Conservation (phyloP, 2,113 vertebrate species). For the Heterotis niloticus region DNA sequence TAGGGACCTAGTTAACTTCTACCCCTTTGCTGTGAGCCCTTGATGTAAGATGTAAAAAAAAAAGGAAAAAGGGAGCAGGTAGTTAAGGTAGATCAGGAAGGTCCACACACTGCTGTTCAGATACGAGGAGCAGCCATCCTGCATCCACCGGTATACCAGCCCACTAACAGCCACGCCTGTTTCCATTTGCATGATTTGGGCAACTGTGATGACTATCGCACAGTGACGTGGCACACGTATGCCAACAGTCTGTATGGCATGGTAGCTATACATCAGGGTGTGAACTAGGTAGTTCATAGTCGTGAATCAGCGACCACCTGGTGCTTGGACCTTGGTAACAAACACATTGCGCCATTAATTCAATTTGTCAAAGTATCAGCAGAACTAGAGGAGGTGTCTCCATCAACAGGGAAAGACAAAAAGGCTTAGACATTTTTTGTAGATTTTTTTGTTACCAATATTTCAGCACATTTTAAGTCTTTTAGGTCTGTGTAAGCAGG, state of each 20-base stretch:
- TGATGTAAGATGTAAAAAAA: conserved; percentile 73
- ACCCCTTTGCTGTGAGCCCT: conserved; percentile 37
- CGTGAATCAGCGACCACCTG: conserved; percentile 76
- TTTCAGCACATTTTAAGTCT: no score
- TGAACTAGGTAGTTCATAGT: conserved; percentile 77
- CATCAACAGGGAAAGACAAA: no score
- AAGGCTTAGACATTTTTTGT: no score
- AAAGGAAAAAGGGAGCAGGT: conserved; percentile 76
- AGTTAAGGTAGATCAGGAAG: conserved; percentile 69
- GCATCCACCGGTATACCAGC: conserved; percentile 65
- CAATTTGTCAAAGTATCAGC: no score
- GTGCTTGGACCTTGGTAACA: conserved; percentile 64
- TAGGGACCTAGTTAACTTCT: conserved; percentile 48
- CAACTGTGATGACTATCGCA: conserved; percentile 71
- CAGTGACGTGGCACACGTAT: conserved; percentile 51
- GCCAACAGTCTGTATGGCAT: conserved; percentile 63
- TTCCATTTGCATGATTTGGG: conserved; percentile 80
- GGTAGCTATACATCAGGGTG: conserved; percentile 65
- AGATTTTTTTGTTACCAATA: no score
- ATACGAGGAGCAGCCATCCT: conserved; percentile 60
- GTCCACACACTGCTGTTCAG: conserved; percentile 62
- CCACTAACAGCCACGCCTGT: conserved; percentile 57
- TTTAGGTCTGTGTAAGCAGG: no score
- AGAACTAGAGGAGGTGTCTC: no score
- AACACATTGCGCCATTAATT: no score